Evolutionary conservation across 2,888 invertebrate species (phyloP).

Genomic region (Chrysolina haemoptera): DNA sequence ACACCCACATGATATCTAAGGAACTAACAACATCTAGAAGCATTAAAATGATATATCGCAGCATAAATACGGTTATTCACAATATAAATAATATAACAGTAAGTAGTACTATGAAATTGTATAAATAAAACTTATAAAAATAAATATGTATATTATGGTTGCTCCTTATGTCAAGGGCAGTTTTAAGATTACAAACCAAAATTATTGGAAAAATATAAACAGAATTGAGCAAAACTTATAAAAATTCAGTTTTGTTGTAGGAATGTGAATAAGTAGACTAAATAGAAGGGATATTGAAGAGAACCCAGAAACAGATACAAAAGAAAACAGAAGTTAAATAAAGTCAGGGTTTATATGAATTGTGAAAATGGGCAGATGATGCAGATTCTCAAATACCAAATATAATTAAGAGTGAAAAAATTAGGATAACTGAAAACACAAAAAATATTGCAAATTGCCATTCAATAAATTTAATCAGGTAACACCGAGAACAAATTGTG

Average conservation of each 20-base stretch:
- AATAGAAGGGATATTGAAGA: background rate
- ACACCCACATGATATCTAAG: background rate
- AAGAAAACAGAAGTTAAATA: background rate
- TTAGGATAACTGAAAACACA: too few relatives aligned
- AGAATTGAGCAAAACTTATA: too few relatives aligned
- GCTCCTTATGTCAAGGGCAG: background rate
- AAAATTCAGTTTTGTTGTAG: background rate
- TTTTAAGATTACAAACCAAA: background rate
- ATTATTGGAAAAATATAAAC: background rate
- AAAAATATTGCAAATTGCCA: too few relatives aligned
- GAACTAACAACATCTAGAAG: background rate
- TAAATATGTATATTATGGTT: background rate
- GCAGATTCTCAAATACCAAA: too few relatives aligned
- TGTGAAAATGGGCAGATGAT: too few relatives aligned
- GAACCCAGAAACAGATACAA: background rate
- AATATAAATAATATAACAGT: constrained; percentile 21
- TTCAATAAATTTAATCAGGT: too few relatives aligned
- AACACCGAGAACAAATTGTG: too few relatives aligned
- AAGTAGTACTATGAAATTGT: background rate
- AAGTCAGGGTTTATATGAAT: background rate
- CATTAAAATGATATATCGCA: background rate
- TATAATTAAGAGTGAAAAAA: too few relatives aligned
- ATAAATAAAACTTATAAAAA: constrained; percentile 19
- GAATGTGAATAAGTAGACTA: background rate
- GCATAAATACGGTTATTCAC: background rate